Evolutionary conservation across 2,888 invertebrate species (phyloP), one percentile per base, ranked within the genome.

Genomic region (Serripes groenlandicus): DNA sequence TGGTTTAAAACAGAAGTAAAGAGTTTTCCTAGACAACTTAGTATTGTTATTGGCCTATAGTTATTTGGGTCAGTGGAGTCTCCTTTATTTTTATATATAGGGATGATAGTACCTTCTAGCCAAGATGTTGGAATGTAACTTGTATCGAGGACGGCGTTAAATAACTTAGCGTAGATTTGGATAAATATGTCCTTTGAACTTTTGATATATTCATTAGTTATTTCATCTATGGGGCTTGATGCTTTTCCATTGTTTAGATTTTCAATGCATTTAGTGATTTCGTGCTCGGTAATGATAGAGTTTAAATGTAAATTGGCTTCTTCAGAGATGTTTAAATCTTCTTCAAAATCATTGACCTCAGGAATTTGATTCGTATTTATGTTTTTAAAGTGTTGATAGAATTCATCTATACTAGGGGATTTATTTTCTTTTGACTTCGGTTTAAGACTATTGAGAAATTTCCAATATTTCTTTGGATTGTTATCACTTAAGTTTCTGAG

Each of bases 151-250:
- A 85, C 64, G 26, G 70, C 18, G 34, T 82, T 85, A 60, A 82
- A 85, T 52, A 76, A 68, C 23, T 26, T 15, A 52, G 28, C 23
- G 34, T 82, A 69, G 26, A 71, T 23, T 15, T 71, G 66, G 1
- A 79, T 15, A n/a, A 85, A 32, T 52, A 62, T 64, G n/a, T 60
- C 30, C 49, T 52, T 15, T 18, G 76, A 71, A 26, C 28, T 26
- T 68, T 80, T 76, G 26, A 85, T 72, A 30, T 81, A 85, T 74
- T 85, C 85, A 75, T 85, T 85, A 3, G 70, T 32, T n/a, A 85
- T 80, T 11, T 56, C 35, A 58, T 85, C 81, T 26, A 34, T 42
- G 2, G 76, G 60, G 15, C 78, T 42, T 21, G 54, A 18, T 5
- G 74, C 35, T 66, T 85, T 81, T 32, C 70, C 60, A 56, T 78